phyloP scores from a whole-genome alignment of 2,888 invertebrate genomes.

The Lepeophtheirus nordmannii region DNA sequence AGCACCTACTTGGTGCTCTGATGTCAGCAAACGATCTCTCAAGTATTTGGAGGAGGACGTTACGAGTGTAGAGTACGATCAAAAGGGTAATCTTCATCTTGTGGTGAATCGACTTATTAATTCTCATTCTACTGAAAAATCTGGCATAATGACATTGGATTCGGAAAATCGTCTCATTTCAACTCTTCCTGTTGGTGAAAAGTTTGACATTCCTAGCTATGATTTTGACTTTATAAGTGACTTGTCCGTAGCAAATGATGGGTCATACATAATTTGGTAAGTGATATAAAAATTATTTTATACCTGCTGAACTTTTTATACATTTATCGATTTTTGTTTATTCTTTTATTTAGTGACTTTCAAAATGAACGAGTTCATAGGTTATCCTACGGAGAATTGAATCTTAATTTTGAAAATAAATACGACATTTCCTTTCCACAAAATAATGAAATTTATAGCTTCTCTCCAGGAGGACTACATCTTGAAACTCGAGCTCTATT shows the following conservation, averaged over 20 bases:
- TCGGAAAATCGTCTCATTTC: neutral
- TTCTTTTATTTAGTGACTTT: neutral
- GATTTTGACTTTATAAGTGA: neutral
- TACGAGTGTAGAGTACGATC: neutral
- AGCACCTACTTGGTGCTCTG: constrained; percentile 3
- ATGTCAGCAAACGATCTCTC: neutral
- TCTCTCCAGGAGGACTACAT: neutral
- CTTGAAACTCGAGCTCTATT: constrained; percentile 10
- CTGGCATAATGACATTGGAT: neutral
- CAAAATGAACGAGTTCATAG: neutral
- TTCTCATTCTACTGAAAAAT: neutral
- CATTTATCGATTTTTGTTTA: too few species aligned
- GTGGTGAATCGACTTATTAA: neutral
- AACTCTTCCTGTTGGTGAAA: neutral
- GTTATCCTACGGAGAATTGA: constrained; percentile 1
- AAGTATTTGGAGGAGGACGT: neutral
- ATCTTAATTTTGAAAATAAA: neutral
- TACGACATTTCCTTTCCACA: neutral
- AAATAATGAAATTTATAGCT: neutral
- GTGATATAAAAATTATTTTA: too few species aligned
- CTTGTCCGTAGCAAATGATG: neutral
- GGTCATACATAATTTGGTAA: neutral
- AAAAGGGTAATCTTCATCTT: neutral
- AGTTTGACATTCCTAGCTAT: neutral
- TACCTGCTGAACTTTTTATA: too few species aligned